Base-by-base conservation (phyloP, 1,140 invertebrate genomes). In the Cydia strobilella region DNA sequence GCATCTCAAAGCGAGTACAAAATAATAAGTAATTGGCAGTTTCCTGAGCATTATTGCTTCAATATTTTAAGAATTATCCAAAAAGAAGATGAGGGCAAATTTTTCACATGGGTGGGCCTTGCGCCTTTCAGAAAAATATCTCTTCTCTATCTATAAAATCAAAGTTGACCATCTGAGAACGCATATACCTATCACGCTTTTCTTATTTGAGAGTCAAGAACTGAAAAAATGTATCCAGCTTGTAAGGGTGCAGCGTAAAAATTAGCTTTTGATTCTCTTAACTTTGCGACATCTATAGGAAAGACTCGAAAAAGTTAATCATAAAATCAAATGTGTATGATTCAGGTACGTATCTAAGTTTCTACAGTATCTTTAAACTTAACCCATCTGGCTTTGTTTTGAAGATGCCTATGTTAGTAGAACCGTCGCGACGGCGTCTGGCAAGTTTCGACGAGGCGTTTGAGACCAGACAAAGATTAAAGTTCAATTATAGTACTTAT, bases 381-480 rank as follows among this genome's bases (percentile, higher is more conserved):
- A 66, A 18, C 27, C 35, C 27, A 27, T 66, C 63, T 69, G 5
- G 31, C 15, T 35, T 69, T 69, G 63, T 66, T 66, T 63, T 13
- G 5, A 35, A 69, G 65, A 69, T 69, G 65, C 65, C 65, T 10
- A 15, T 35, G 65, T 42, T 66, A n/a, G 63, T 31, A 12, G 54
- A 23, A 35, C 15, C 6, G 65, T 23, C 65, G 65, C 65, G 65
- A 69, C 65, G 25, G 10, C 23, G 65, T 69, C 65, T 69, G 65
- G 27, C 65, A 69, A 69, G 65, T 69, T 69, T 69, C 54, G 54
- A 39, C 65, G 27, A 69, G 27, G 18, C 25, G 3, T 18, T 69
- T 35, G 31, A 69, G 65, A 39, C 27, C 65, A 69, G 65, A 69
- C 65, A 69, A n/a, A 69, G 65, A 69, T 69, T 35, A 69, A 9